phyloP scores from a whole-genome alignment of 2,113 vertebrate species.

The Zapus hudsonius region DNA sequence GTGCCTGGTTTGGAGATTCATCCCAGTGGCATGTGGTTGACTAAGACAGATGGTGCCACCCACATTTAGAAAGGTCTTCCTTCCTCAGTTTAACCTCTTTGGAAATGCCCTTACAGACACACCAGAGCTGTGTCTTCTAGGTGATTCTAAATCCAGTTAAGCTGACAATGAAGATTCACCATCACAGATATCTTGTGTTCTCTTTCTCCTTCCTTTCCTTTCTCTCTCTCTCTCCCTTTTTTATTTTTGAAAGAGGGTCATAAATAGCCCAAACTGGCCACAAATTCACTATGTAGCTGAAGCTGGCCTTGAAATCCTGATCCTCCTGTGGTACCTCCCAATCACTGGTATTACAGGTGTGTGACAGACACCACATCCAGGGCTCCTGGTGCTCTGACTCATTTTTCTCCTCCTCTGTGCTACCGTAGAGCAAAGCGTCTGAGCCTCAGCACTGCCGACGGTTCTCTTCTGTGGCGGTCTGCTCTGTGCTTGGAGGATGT shows the following conservation, averaged over 20 bases:
- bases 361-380: neutral
- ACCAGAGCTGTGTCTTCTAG: too few relatives aligned
- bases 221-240: neutral
- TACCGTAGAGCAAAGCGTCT: neutral
- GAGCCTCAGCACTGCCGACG: accelerated
- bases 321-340: too few relatives aligned
- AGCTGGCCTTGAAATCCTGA: neutral
- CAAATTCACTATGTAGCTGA: neutral
- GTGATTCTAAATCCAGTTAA: too few relatives aligned
- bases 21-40: too few relatives aligned
- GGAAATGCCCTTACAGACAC: too few relatives aligned
- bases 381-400: neutral
- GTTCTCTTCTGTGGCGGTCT: neutral
- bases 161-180: too few relatives aligned
- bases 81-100: too few relatives aligned
- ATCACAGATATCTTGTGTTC: too few relatives aligned
- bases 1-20: too few relatives aligned
- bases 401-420: neutral
- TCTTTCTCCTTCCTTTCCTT: too few relatives aligned
- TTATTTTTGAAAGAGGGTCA: neutral
- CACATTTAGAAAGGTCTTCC: too few relatives aligned
- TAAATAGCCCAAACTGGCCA: neutral
- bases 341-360: neutral
- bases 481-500: neutral
- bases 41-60: too few relatives aligned